Evolutionary conservation across 2,888 invertebrate genomes (phyloP).

Genomic region (Troides aeacus): DNA sequence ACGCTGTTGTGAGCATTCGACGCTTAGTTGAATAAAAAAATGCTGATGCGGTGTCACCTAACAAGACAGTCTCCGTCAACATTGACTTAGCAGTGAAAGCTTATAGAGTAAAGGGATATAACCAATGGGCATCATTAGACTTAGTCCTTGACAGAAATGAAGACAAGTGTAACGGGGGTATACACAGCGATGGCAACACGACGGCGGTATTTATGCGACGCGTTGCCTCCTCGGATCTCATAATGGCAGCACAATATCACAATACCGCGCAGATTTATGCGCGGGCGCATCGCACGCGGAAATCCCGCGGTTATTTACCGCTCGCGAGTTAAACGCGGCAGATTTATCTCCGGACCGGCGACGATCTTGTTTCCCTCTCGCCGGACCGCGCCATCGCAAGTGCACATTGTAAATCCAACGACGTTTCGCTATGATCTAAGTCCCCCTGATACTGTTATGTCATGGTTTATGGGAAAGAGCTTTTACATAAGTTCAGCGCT

Average conservation of each 20-base stretch:
- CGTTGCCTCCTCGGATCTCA: constrained; percentile 65
- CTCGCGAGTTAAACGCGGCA: constrained; percentile 79
- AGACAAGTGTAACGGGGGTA: constrained; percentile 16
- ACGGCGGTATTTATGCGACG: constrained; percentile 69
- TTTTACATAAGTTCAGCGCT: constrained; percentile 47
- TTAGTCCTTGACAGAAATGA: neutral
- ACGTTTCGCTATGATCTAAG: constrained; percentile 35
- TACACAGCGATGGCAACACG: constrained; percentile 22
- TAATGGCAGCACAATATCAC: constrained; percentile 81
- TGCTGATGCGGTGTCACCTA: too few species aligned
- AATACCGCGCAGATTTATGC: constrained; percentile 79
- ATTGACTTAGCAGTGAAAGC: too few species aligned
- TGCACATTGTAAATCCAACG: constrained; percentile 44
- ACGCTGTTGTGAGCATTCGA: too few species aligned
- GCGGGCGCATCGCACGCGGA: constrained; percentile 77
- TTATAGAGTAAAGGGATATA: neutral
- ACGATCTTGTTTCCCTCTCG: constrained; percentile 74
- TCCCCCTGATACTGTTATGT: constrained; percentile 56
- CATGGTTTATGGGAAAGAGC: constrained; percentile 46
- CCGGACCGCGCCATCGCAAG: constrained; percentile 46
- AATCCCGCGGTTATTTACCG: constrained; percentile 81
- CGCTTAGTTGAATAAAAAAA: too few species aligned
- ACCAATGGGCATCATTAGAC: neutral
- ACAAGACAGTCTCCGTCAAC: too few species aligned
- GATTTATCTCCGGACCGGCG: constrained; percentile 74